Conservation (phyloP, 2,113 vertebrate species). For the Tragelaphus strepsiceros region DNA sequence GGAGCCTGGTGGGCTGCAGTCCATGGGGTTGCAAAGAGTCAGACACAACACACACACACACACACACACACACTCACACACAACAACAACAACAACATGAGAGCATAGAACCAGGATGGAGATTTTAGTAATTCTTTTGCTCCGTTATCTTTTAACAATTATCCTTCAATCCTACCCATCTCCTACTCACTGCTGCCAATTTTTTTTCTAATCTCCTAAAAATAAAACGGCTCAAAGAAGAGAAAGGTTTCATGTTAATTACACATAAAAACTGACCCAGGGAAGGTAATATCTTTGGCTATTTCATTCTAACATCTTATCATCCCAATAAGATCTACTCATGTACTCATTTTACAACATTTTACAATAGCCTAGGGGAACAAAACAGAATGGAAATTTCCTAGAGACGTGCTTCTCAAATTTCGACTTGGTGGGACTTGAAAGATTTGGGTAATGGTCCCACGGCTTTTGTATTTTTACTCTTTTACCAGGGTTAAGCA, state of each 20-base stretch:
- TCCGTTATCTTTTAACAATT: constrained; percentile 7
- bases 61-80: too few relatives aligned
- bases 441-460: not conserved
- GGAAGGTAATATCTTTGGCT: not conserved
- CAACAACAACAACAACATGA: not conserved
- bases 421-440: not conserved
- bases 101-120: not conserved
- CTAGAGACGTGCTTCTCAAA: not conserved
- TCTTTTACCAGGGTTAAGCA: not conserved
- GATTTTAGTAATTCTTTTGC: not conserved
- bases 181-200: not conserved
- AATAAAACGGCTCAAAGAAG: not conserved
- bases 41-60: not conserved
- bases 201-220: not conserved
- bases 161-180: not conserved
- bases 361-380: not conserved
- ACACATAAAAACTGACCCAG: not conserved
- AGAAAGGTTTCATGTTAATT: not conserved
- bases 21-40: not conserved
- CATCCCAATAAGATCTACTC: not conserved
- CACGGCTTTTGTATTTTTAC: not conserved
- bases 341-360: not conserved
- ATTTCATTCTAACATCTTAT: not conserved
- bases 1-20: not conserved
- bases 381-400: not conserved